phyloP scores from a whole-genome alignment of 2,797 vertebrate species.

The Psittacula derbiana region DNA sequence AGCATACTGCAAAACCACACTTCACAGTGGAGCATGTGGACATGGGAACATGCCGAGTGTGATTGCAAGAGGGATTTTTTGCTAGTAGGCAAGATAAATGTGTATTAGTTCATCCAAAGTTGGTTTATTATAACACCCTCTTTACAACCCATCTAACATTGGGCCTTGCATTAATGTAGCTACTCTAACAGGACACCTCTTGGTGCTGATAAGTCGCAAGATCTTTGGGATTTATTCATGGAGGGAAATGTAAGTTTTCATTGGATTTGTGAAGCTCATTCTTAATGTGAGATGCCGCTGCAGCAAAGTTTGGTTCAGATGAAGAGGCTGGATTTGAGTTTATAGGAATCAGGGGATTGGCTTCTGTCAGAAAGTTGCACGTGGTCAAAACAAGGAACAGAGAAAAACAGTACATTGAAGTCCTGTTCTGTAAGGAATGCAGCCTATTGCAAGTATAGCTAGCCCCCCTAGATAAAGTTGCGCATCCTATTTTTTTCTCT shows the following conservation, averaged over 20 bases:
- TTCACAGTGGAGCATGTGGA: not conserved
- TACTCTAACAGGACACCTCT: not conserved
- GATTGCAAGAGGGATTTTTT: not conserved
- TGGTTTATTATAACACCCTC: not conserved
- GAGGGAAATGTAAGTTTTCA: not conserved
- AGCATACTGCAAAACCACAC: fast-evolving
- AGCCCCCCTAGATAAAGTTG: not conserved
- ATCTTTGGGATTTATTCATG: not conserved
- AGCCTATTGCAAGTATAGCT: not conserved
- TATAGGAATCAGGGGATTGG: not conserved
- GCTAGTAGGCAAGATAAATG: not conserved
- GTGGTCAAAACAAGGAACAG: not conserved
- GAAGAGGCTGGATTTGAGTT: not conserved
- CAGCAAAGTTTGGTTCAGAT: not conserved
- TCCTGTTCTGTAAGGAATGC: not conserved
- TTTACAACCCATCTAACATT: not conserved
- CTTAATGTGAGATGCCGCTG: not conserved
- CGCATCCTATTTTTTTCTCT: not conserved
- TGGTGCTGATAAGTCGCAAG: fast-evolving
- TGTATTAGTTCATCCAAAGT: not conserved
- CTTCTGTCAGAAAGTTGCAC: conserved; percentile 1
- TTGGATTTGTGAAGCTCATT: not conserved
- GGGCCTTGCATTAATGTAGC: not conserved
- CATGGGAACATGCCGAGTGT: not conserved
- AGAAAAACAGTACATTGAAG: not conserved